Conservation (phyloP, 2,113 vertebrate species). For the Myxocyprinus asiaticus region DNA sequence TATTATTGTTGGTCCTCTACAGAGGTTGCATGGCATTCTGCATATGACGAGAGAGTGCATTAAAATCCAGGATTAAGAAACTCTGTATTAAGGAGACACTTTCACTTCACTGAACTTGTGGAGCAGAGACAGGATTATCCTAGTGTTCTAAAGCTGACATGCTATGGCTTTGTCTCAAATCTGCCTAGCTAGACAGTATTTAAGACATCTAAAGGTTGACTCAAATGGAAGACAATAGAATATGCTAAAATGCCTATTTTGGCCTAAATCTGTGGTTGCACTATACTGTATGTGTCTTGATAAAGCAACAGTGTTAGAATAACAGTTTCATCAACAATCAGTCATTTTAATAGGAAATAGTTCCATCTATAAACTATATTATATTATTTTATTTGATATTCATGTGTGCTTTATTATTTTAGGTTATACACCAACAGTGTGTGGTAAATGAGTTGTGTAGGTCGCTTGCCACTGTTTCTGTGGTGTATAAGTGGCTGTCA, state of each 20-base stretch:
- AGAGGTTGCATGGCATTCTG: too few species aligned
- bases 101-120: constrained; percentile 10
- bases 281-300: too few species aligned
- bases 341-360: neutral
- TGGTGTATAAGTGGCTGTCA: neutral
- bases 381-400: neutral
- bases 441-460: too few species aligned
- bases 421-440: too few species aligned
- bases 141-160: neutral
- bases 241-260: too few species aligned
- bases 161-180: constrained; percentile 1
- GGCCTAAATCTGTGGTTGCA: too few species aligned
- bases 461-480: neutral
- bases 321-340: too few species aligned
- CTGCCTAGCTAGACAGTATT: constrained; percentile 11
- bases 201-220: neutral
- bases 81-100: constrained; percentile 2
- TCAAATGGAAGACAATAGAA: neutral
- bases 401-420: too few species aligned
- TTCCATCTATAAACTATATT: neutral
- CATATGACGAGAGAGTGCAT: neutral
- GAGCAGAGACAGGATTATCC: constrained; percentile 26
- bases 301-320: too few species aligned
- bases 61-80: constrained; percentile 29
- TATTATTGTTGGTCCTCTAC: too few species aligned